These are phyloP conservation scores for Zaprionus lachaisei DNA, from an alignment of 1,140 invertebrate genomes.

Conservation along the genomic window DNA sequence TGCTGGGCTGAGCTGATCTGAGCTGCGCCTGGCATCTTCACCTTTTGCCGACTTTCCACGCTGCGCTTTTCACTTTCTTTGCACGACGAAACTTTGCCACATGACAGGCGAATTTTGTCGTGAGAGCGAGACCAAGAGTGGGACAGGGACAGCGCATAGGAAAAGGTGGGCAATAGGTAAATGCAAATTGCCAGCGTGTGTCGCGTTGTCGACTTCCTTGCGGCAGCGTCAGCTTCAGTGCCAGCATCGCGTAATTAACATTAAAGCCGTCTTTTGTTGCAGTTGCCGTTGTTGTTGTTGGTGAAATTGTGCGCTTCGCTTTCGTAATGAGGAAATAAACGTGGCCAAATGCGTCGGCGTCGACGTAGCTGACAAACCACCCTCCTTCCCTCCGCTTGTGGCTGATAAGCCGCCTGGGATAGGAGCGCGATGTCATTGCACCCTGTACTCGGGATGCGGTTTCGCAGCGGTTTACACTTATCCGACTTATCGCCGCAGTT, in stretches of 20 bases:
- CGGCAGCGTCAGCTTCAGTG: slow-evolving; percentile 56
- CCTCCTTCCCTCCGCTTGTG: background rate
- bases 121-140: slow-evolving; percentile 18
- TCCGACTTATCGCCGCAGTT: slow-evolving; percentile 30
- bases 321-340: slow-evolving; percentile 75
- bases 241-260: slow-evolving; percentile 73
- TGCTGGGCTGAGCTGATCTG: background rate
- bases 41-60: slow-evolving; percentile 78
- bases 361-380: background rate
- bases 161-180: slow-evolving; percentile 30
- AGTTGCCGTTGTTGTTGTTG: slow-evolving; percentile 12
- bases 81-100: slow-evolving; percentile 60
- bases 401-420: slow-evolving; percentile 45
- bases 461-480: slow-evolving; percentile 36
- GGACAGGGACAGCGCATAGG: slow-evolving; percentile 15
- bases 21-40: slow-evolving; percentile 62
- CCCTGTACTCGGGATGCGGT: slow-evolving; percentile 24
- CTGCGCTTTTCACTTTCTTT: slow-evolving; percentile 76
- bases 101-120: slow-evolving; percentile 51
- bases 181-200: slow-evolving; percentile 64
- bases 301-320: slow-evolving; percentile 42
- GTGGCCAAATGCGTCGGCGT: slow-evolving; percentile 74
- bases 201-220: slow-evolving; percentile 63
- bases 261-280: slow-evolving; percentile 47
- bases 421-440: slow-evolving; percentile 53